These are phyloP conservation scores for Suricata suricatta DNA, from an alignment of 2,113 vertebrate species.

Conservation along the genomic window DNA sequence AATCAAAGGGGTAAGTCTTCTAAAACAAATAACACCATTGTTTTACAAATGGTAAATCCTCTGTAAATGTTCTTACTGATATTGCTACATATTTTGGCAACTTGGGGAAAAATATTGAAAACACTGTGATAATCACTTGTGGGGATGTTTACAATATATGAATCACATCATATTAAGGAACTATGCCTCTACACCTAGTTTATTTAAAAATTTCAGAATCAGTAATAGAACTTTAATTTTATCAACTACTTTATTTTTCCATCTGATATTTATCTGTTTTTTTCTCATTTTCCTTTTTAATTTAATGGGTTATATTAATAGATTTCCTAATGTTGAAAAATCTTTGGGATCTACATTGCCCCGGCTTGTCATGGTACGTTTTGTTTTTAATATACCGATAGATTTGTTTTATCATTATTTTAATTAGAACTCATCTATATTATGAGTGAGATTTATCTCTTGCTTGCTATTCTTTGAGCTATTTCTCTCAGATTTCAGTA, in stretches of 20 bases:
- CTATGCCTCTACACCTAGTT: background rate
- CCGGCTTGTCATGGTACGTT: background rate
- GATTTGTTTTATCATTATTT: slow-evolving; percentile 40
- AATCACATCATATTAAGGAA: background rate
- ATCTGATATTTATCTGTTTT: background rate
- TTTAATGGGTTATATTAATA: slow-evolving; percentile 14
- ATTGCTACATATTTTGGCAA: background rate
- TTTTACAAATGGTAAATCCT: background rate
- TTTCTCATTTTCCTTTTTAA: slow-evolving; percentile 10
- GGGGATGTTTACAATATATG: background rate
- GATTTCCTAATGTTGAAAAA: slow-evolving; percentile 14
- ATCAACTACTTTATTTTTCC: background rate
- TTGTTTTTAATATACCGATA: slow-evolving; percentile 21
- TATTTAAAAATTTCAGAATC: slow-evolving; percentile 29
- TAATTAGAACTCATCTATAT: slow-evolving; percentile 35
- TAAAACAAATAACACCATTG: background rate
- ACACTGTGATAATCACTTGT: background rate
- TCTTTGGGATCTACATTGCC: background rate
- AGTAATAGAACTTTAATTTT: background rate
- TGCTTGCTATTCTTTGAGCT: background rate
- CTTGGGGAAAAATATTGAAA: background rate
- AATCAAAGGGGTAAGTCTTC: background rate
- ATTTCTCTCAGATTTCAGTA: slow-evolving; percentile 7
- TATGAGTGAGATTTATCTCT: background rate
- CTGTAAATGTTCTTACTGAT: background rate